Conservation (phyloP, 2,888 invertebrate species). For the Eueremaeus valkanovi region DNA sequence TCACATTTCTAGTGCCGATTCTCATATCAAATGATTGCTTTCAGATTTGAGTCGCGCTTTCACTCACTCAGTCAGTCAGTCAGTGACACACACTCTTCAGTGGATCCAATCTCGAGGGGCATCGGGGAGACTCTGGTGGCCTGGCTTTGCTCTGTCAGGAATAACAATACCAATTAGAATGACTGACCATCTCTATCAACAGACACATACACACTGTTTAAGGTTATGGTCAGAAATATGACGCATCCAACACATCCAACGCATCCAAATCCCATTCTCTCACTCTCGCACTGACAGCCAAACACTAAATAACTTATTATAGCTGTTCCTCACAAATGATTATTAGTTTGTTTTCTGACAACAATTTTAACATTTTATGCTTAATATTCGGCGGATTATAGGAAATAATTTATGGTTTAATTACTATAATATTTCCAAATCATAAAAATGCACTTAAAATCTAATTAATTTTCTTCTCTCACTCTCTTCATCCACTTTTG, state of each 20-base stretch:
- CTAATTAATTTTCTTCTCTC: no score
- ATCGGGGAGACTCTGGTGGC: slow-evolving; percentile 1
- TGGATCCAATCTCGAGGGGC: neutral
- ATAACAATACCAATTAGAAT: neutral
- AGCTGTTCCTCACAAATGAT: neutral
- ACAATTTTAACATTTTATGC: neutral
- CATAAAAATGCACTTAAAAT: no score
- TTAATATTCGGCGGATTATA: no score
- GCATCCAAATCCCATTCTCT: neutral
- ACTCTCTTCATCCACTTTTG: no score
- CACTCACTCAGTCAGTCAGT: no score
- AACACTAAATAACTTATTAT: slow-evolving; percentile 3
- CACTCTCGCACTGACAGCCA: neutral
- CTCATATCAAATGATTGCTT: slow-evolving; percentile 20
- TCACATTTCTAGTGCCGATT: neutral
- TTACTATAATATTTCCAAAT: neutral
- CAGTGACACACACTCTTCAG: no score
- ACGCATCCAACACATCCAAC: neutral
- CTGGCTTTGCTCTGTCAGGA: slow-evolving; percentile 13
- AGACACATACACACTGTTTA: neutral
- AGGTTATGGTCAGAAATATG: slow-evolving; percentile 5
- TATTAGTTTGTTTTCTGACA: neutral
- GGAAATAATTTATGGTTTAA: neutral
- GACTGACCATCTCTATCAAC: slow-evolving; percentile 21
- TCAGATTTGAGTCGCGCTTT: slow-evolving; percentile 13